A percentile compares a stretch with the other conserved stretches of the same genome.
Evolutionary conservation across 2,888 invertebrate genomes (phyloP).

Genomic region (Cerceris rybyensis): DNA sequence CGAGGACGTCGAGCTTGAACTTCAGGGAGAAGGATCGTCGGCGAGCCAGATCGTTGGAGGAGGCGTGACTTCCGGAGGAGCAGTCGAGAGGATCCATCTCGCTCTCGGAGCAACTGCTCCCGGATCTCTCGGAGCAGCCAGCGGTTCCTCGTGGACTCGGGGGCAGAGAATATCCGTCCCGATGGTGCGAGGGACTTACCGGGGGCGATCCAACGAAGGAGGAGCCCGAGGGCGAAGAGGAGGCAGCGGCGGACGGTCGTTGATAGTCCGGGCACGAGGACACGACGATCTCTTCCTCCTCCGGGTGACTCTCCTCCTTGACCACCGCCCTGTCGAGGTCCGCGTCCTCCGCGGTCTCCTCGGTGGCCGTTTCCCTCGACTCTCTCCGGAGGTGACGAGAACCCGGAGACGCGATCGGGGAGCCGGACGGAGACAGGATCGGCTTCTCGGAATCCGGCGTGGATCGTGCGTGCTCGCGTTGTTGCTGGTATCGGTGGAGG

Average conservation of each 20-base stretch:
- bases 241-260: conserved; percentile 55
- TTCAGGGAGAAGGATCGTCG: conserved; percentile 82
- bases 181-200: conserved; percentile 63
- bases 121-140: conserved; percentile 69
- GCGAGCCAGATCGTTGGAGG: conserved; percentile 66
- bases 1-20: conserved; percentile 82
- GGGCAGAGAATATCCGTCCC: conserved; percentile 62
- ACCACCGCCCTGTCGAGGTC: conserved; percentile 21
- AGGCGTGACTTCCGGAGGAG: conserved; percentile 54
- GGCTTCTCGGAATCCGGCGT: conserved; percentile 68
- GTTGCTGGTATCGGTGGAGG: conserved; percentile 61
- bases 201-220: conserved; percentile 56
- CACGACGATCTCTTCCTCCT: conserved; percentile 41
- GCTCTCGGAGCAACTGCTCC: conserved; percentile 77
- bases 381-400: conserved; percentile 19
- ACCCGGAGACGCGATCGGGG: conserved; percentile 56
- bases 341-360: conserved; percentile 36
- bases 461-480: conserved; percentile 58
- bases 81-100: conserved; percentile 75
- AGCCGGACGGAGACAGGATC: conserved; percentile 43
- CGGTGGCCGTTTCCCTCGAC: conserved; percentile 42
- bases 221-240: conserved; percentile 18
- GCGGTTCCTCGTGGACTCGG: conserved; percentile 72
- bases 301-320: conserved; percentile 18
- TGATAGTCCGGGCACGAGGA: conserved; percentile 63